Base-by-base conservation (phyloP, 2,888 invertebrate species). In the Gisinianus flammeolus region DNA sequence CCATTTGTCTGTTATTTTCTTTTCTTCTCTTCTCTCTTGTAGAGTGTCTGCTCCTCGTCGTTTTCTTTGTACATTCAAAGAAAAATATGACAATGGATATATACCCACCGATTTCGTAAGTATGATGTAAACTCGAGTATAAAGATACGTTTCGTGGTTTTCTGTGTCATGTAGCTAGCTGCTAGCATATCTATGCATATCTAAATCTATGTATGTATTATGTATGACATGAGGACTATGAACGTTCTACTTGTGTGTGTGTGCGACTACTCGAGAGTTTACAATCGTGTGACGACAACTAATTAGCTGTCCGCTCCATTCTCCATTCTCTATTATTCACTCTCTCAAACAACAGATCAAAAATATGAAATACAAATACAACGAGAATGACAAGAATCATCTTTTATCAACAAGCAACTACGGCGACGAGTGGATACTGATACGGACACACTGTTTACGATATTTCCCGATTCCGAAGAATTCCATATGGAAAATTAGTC, bases 241-340 rank as follows among this genome's bases (percentile, higher is more conserved):
- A n/a, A n/a, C n/a, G n/a, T n/a, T n/a, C n/a, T n/a, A n/a, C n/a
- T n/a, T n/a, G n/a, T n/a, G n/a, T n/a, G n/a, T n/a, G n/a, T n/a
- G n/a, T n/a, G n/a, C n/a, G n/a, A n/a, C n/a, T n/a, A n/a, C n/a
- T n/a, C n/a, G n/a, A n/a, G n/a, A n/a, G n/a, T n/a, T 56, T 44
- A 4, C 54, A 68, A 68, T 22, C 12, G 22, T 35, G 68, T 68
- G 68, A 68, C 31, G 68, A 28, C 33, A 70, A 35, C 52, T 70
- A 70, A 70, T 70, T 70, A 70, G 70, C 24, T 69, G n/a, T 19
- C 67, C 24, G 16, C 44, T 44, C 19, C 16, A 44, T 44, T 44
- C 3, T 44, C 19, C 44, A 44, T 44, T 6, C 44, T 44, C 8
- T 1, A 44, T 16, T 44, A 6, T 44, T 44, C 44, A 44, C 44